Evolutionary conservation across 2,113 vertebrate species (phyloP).

Genomic region (Pardalotus punctatus): DNA sequence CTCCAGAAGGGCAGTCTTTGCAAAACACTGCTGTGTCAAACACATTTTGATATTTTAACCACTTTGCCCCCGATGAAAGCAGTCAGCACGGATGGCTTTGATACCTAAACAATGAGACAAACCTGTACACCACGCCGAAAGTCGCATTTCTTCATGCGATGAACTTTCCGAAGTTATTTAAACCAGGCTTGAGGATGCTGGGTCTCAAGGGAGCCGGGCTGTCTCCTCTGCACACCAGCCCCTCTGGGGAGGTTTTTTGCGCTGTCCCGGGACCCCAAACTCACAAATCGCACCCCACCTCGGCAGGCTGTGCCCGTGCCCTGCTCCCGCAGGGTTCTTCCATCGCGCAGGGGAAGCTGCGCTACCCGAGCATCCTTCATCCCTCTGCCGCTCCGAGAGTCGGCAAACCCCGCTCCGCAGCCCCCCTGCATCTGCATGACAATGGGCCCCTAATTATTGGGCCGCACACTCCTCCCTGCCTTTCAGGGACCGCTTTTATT

Average conservation of each 20-base stretch:
- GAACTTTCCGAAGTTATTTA: not conserved
- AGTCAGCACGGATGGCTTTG: not conserved
- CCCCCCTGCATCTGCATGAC: conserved; percentile 34
- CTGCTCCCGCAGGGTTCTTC: fast-evolving
- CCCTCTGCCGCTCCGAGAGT: fast-evolving
- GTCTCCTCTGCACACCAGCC: not conserved
- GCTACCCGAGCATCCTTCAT: not conserved
- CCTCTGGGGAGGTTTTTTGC: not conserved
- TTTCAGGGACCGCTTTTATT: conserved; percentile 35
- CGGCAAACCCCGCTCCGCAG: not conserved
- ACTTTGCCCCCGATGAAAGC: not conserved
- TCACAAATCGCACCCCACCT: not conserved
- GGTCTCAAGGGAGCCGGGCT: not conserved
- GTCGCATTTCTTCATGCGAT: not conserved
- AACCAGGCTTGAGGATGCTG: not conserved
- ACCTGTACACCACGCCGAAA: not conserved
- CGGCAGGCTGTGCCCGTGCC: fast-evolving
- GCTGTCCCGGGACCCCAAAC: fast-evolving
- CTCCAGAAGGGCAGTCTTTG: not conserved
- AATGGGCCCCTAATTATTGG: conserved; percentile 26
- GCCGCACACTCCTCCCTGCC: conserved; percentile 3
- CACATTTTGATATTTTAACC: not conserved
- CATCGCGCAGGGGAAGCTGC: not conserved
- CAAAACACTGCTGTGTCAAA: not conserved
- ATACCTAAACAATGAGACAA: not conserved